Conservation (phyloP, 2,888 invertebrate species). For the Trachelus iudaicus region DNA sequence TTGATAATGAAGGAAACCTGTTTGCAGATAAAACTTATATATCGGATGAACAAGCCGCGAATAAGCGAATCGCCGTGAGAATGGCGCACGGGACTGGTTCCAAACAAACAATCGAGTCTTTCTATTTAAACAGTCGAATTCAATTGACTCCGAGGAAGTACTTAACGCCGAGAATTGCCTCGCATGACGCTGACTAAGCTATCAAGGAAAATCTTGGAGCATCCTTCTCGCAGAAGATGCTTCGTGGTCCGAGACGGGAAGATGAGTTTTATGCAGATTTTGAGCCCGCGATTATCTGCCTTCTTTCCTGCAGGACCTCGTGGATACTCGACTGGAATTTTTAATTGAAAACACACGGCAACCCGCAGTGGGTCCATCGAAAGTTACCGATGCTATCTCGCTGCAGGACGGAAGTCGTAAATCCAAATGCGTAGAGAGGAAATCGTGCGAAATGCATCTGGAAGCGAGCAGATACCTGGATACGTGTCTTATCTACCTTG, state of each 20-base stretch:
- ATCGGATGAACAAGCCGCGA: background rate
- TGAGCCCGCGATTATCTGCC: background rate
- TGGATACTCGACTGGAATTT: background rate
- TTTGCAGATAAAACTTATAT: background rate
- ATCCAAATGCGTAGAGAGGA: constrained; percentile 9
- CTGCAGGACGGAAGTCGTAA: background rate
- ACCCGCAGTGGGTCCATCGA: background rate
- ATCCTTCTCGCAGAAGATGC: background rate
- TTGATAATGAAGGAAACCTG: background rate
- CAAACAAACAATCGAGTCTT: background rate
- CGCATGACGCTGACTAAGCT: constrained; percentile 28
- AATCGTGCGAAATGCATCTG: constrained; percentile 33
- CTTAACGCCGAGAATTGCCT: constrained; percentile 36
- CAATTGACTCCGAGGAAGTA: constrained; percentile 37
- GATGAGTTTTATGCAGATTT: background rate
- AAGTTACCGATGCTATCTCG: background rate
- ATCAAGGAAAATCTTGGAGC: constrained; percentile 1
- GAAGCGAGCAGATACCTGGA: background rate
- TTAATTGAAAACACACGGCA: background rate
- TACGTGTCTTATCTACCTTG: background rate
- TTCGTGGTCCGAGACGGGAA: background rate
- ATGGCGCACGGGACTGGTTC: background rate
- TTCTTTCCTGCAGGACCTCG: background rate
- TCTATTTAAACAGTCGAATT: constrained; percentile 21
- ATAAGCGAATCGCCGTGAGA: background rate